Percentiles rank a stretch among this genome's conserved stretches.
These are phyloP conservation scores for Triplophysa tibetana DNA, from an alignment of 2,113 vertebrate genomes.

Conservation along the genomic window DNA sequence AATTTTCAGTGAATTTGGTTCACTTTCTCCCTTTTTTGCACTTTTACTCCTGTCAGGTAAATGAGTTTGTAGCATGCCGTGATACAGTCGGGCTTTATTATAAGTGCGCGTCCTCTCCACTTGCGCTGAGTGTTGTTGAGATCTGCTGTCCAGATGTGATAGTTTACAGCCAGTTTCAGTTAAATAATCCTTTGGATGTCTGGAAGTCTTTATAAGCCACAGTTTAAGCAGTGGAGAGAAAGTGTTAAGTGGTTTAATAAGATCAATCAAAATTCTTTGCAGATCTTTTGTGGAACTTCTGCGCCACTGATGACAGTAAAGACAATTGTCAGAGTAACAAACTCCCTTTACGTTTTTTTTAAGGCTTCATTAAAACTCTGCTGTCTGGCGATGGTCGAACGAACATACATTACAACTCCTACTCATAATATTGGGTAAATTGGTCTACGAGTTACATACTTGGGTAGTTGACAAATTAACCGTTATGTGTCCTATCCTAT, in stretches of 20 bases:
- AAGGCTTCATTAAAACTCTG: no score
- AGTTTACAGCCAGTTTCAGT: slow-evolving; percentile 38
- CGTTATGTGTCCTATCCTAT: no score
- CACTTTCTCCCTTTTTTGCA: neutral
- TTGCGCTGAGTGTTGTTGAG: slow-evolving; percentile 35
- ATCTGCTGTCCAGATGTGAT: slow-evolving; percentile 59
- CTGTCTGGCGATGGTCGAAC: no score
- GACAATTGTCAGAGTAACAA: no score
- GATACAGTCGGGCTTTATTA: slow-evolving; percentile 42
- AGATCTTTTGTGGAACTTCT: neutral
- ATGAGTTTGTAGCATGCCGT: slow-evolving; percentile 37
- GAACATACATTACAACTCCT: no score
- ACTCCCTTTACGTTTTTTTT: no score
- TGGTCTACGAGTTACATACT: no score
- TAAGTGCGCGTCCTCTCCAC: slow-evolving; percentile 24
- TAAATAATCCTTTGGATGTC: slow-evolving; percentile 20
- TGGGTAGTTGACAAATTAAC: no score
- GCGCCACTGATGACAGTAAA: no score
- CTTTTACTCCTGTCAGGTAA: no score
- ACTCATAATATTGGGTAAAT: no score
- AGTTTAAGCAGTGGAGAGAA: slow-evolving; percentile 15
- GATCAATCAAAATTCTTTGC: neutral
- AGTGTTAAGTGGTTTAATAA: neutral
- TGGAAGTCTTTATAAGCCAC: slow-evolving; percentile 15
- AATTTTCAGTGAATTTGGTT: neutral